These are phyloP conservation scores for Chouioia cunea DNA, from an alignment of 2,888 invertebrate genomes.

Conservation along the genomic window DNA sequence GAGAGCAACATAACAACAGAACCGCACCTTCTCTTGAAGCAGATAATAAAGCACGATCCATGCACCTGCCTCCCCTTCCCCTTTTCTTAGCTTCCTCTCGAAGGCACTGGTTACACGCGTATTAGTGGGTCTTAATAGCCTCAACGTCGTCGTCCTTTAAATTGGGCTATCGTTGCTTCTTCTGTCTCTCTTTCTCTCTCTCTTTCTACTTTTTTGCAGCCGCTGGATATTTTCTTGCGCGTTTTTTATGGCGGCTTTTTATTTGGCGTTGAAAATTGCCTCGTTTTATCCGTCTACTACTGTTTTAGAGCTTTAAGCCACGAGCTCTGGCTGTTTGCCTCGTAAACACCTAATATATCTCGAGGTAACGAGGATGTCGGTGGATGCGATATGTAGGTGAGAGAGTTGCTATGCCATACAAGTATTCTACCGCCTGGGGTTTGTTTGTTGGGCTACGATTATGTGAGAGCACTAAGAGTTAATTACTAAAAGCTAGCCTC, in stretches of 20 bases:
- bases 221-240: slow-evolving; percentile 21
- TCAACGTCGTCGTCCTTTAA: slow-evolving; percentile 26
- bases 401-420: too few species aligned
- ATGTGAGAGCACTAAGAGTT: too few species aligned
- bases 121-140: slow-evolving; percentile 45
- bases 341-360: slow-evolving; percentile 49
- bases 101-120: slow-evolving; percentile 36
- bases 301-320: slow-evolving; percentile 35
- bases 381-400: not conserved
- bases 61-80: not conserved
- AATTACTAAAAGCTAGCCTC: too few species aligned
- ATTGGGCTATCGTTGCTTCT: slow-evolving; percentile 35
- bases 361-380: slow-evolving; percentile 42
- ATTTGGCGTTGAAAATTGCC: slow-evolving; percentile 43
- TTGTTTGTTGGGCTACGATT: too few species aligned
- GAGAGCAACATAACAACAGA: not conserved
- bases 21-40: not conserved
- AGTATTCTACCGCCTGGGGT: too few species aligned
- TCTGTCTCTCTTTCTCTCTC: not conserved
- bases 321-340: slow-evolving; percentile 31
- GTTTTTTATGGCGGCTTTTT: slow-evolving; percentile 18
- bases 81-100: too few species aligned
- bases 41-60: too few species aligned
- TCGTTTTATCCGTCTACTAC: slow-evolving; percentile 30
- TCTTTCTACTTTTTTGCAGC: slow-evolving; percentile 2